phyloP scores from a whole-genome alignment of 2,797 vertebrate genomes.

The Enteromius paludinosus region DNA sequence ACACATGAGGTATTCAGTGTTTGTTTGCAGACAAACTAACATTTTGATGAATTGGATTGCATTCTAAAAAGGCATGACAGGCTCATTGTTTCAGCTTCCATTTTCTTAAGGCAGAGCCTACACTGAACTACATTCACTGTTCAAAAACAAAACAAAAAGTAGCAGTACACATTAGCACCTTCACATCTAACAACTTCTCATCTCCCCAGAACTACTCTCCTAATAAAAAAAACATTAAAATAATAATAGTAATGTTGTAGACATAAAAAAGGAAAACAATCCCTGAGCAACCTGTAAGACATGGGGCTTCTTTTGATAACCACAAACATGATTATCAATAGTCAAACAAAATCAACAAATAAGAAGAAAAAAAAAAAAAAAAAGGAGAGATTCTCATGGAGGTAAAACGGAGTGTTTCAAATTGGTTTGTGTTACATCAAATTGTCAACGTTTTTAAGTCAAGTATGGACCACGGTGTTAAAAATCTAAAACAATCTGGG shows the following conservation, averaged over 20 bases:
- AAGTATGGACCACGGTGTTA: neutral
- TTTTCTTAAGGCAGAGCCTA: slow-evolving; percentile 62
- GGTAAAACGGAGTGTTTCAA: neutral
- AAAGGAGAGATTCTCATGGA: neutral
- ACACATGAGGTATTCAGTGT: slow-evolving; percentile 94
- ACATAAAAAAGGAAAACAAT: slow-evolving; percentile 3
- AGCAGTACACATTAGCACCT: slow-evolving; percentile 53
- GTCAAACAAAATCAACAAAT: slow-evolving; percentile 11
- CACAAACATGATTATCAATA: slow-evolving; percentile 52
- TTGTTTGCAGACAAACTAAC: slow-evolving; percentile 81
- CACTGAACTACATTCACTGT: slow-evolving; percentile 76
- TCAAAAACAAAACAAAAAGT: slow-evolving; percentile 60
- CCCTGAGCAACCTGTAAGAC: slow-evolving; percentile 52
- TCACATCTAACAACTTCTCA: slow-evolving; percentile 16
- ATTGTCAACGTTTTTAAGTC: slow-evolving; percentile 13
- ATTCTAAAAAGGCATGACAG: slow-evolving; percentile 65
- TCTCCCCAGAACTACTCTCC: slow-evolving; percentile 6
- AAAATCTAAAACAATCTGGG: slow-evolving; percentile 24
- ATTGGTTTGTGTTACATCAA: neutral
- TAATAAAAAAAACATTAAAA: neutral
- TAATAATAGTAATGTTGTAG: neutral
- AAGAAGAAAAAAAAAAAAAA: neutral
- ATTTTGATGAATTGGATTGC: slow-evolving; percentile 62
- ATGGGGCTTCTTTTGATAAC: slow-evolving; percentile 14
- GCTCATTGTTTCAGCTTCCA: slow-evolving; percentile 56